Evolutionary conservation across 2,888 invertebrate genomes (phyloP), one percentile per base, ranked within the genome.

Genomic region (Chrysolina americana): DNA sequence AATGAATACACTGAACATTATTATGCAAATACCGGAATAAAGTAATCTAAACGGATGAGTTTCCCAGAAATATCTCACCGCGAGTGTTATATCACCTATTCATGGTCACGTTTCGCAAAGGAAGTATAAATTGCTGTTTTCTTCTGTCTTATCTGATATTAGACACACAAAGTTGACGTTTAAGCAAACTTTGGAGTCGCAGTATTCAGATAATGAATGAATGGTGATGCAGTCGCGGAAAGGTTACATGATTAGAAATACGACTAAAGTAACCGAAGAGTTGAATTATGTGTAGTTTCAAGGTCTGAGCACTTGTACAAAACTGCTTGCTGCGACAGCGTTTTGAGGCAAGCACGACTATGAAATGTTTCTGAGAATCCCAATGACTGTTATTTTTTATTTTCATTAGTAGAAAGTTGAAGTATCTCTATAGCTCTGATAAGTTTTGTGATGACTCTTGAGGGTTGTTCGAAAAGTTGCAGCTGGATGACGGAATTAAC

Each of bases 61-160:
- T 72, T 73, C 56, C 53, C 3, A 53, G 72, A 73, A 73, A 63
- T 63, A 36, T 68, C 65, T 68, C 62, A 65, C 62, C 28, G 50
- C 11, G 50, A 68, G 63, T 64, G 72, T 68, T 64, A 68, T 73
- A 73, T 73, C 53, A 53, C 68, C 53, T 73, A 76, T 76, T 76
- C 76, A 59, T 21, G 41, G 71, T 68, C 76, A 76, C 73, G 76
- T 63, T 73, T 73, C 65, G 70, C 71, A 66, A 47, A 73, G 73
- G 76, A 76, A 76, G 62, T 76, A 72, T 75, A 71, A 71, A 75
- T 71, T 68, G 68, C 65, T 65, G 71, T 75, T 71, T 68, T 74
- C 53, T 69, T 68, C 28, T 41, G 11, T 68, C 65, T 73, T 73
- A 73, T 73, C 72, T 64, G 71, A 74, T 71, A 63, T 65, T 73